Conservation (phyloP, 2,113 vertebrate species). For the Ivindomyrus marchei region DNA sequence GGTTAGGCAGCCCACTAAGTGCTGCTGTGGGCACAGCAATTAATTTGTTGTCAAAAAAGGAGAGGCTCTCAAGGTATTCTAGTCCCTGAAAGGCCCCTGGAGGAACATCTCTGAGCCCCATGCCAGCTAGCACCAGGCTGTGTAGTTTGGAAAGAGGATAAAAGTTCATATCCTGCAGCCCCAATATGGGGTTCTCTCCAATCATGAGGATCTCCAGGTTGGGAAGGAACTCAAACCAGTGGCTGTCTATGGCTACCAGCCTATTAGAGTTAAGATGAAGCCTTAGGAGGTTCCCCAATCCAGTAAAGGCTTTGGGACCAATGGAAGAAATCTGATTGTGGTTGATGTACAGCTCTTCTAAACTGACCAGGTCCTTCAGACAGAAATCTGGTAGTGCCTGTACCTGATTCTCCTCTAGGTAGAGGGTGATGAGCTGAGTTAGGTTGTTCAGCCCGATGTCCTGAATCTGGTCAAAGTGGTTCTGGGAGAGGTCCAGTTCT, state of each 20-base stretch:
- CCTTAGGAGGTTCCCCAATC: conserved; percentile 58
- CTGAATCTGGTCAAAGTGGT: conserved; percentile 63
- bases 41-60: conserved; percentile 67
- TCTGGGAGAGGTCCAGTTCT: conserved; percentile 72
- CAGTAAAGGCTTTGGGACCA: conserved; percentile 61
- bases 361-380: conserved; percentile 59
- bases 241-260: conserved; percentile 60
- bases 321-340: conserved; percentile 70
- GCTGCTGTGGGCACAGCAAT: conserved; percentile 61
- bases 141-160: conserved; percentile 63
- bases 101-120: conserved; percentile 63
- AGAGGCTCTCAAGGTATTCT: conserved; percentile 70
- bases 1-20: conserved; percentile 56
- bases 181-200: conserved; percentile 70
- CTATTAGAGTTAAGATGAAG: conserved; percentile 72
- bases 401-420: conserved; percentile 71
- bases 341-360: conserved; percentile 75
- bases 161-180: conserved; percentile 65
- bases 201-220: conserved; percentile 76
- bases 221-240: conserved; percentile 69
- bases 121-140: conserved; percentile 68
- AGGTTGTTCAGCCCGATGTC: conserved; percentile 59
- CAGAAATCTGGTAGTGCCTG: conserved; percentile 62
- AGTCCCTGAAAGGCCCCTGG: conserved; percentile 62
- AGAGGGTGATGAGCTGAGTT: conserved; percentile 64